Evolutionary conservation across 2,888 invertebrate species (phyloP), one percentile per base, ranked within the genome.

Genomic region (Malachius bipustulatus): DNA sequence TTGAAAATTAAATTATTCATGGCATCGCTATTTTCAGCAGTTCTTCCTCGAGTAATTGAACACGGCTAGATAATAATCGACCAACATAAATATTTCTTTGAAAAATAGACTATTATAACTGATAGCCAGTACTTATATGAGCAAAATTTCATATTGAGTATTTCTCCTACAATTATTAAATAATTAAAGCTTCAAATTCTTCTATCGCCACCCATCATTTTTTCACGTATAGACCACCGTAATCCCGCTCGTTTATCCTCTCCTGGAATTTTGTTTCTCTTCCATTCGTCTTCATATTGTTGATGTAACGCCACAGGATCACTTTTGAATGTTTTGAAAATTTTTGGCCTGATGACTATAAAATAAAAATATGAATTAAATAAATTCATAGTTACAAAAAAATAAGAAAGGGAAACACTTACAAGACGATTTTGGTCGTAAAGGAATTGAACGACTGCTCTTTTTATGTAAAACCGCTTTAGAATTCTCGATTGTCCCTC

Each of bases 231-330:
- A 45, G 70, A 70, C 79, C 80, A 81, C 41, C 84, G 68, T 13
- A 82, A 53, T 16, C 75, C 73, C 0, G 70, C 57, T 62, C 78
- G 77, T 37, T 70, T 62, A 47, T 75, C 73, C 56, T 81, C 79
- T 4, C 83, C 84, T 0, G 84, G 84, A 15, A 84, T 70, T 49
- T 79, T 78, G 42, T 78, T 74, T 50, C 75, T 73, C 13, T 73
- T 72, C 85, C 85, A 85, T 47, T 77, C 65, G 16, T 70, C 65
- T 47, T 77, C 75, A 52, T 85, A 85, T 47, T 79, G 74, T 45
- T 84, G 82, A 52, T 83, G 85, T 11, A 83, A 60, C 11, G 75
- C 67, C 1, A 85, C 84, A 11, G 85, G 83, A 56, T 84, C 84
- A 56, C 68, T 63, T 14, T 57, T 49, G 30, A 63, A 62, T 28